These are phyloP conservation scores for Athetis lepigone DNA, from an alignment of 2,888 invertebrate species.

Conservation along the genomic window DNA sequence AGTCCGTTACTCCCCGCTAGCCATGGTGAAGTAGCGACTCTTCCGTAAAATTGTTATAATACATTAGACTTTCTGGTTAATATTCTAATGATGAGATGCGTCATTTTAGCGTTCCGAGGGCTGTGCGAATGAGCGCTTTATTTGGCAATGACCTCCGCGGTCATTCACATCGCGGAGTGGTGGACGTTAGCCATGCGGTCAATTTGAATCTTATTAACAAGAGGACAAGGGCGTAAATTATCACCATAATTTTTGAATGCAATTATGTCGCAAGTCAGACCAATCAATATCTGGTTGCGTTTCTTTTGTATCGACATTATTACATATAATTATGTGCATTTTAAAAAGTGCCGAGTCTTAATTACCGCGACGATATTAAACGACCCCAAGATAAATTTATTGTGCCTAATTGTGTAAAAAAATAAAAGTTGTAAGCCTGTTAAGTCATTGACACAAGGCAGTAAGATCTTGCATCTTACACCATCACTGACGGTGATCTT, in stretches of 20 bases:
- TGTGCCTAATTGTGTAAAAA: constrained; percentile 25
- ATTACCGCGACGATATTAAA: constrained; percentile 44
- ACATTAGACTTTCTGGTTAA: constrained; percentile 49
- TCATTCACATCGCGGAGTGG: constrained; percentile 76
- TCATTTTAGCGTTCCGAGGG: constrained; percentile 82
- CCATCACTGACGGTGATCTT: constrained; percentile 5
- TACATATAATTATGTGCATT: constrained; percentile 45
- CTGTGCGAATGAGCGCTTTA: constrained; percentile 80
- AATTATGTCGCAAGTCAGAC: constrained; percentile 52
- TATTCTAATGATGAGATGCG: constrained; percentile 68
- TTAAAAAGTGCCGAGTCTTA: constrained; percentile 45
- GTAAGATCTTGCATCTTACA: constrained; percentile 13
- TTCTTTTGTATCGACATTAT: constrained; percentile 49
- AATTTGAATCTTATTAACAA: constrained; percentile 63
- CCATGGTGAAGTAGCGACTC: constrained; percentile 57
- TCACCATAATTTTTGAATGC: constrained; percentile 31
- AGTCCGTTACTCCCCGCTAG: constrained; percentile 58
- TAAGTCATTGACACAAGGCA: constrained; percentile 10
- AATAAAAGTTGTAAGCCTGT: constrained; percentile 1
- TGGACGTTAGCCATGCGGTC: constrained; percentile 16
- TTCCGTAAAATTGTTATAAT: constrained; percentile 61
- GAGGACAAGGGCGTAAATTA: constrained; percentile 44
- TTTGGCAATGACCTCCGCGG: constrained; percentile 89
- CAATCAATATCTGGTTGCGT: constrained; percentile 53
- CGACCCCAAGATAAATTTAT: constrained; percentile 36